Evolutionary conservation across 1,140 invertebrate species (phyloP), one percentile per base, ranked within the genome.

Genomic region (Bombus turneri): DNA sequence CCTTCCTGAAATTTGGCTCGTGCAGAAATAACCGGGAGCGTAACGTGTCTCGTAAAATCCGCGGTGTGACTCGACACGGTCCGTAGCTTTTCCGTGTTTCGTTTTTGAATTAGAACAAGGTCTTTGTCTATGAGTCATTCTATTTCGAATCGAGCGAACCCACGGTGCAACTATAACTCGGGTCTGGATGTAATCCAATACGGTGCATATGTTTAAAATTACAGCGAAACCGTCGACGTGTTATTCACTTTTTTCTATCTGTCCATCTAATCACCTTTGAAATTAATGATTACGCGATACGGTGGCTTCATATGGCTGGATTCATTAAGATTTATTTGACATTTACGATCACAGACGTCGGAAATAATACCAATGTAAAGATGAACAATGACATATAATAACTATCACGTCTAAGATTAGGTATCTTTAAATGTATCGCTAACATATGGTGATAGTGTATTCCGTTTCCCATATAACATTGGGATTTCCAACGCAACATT

Each of bases 101-200:
- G 78, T 78, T 82, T 79, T 90, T 89, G 72, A 87, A 82, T 90
- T 90, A 85, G 88, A 89, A 90, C 88, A 90, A 90, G 89, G 89
- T 90, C 89, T 90, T 90, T 87, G 86, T 87, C 89, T 90, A 84
- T 90, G 89, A 90, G 71, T 90, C 89, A 90, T 87, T 82, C 86
- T 85, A 87, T 90, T 90, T 90, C 88, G 68, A 90, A 87, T 90
- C 85, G 71, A n/a, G 76, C 81, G 85, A 87, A 71, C 39, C 9
- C 73, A 39, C 25, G 57, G 8, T 13, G 83, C 85, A 87, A 85
- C 73, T 89, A 77, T 85, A 89, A 89, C 64, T 41, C 34, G 57
- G n/a, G 31, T 68, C 83, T 90, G 89, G 89, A 90, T 53, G 85
- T 80, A 78, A 84, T 90, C 89, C 89, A 90, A 87, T 81, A 53